phyloP scores from a whole-genome alignment of 2,888 invertebrate species.

The Apeira syringaria region DNA sequence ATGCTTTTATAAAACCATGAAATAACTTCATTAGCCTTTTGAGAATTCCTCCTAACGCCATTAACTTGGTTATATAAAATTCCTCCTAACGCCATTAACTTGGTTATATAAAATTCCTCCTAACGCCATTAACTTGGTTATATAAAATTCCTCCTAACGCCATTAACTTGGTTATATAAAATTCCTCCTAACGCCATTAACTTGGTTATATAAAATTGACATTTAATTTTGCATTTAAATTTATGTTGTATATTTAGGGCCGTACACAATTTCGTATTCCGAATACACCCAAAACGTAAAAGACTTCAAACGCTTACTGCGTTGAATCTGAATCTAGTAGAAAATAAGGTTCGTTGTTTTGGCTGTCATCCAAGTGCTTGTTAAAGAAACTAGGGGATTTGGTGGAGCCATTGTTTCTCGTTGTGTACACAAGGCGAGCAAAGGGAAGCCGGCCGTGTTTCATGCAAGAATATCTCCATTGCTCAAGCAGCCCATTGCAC shows the following conservation, averaged over 20 bases:
- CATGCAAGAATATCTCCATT: slow-evolving; percentile 28
- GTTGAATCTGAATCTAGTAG: slow-evolving; percentile 41
- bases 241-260: background rate
- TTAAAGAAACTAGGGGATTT: slow-evolving; percentile 72
- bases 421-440: slow-evolving; percentile 47
- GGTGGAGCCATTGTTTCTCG: slow-evolving; percentile 63
- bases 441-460: slow-evolving; percentile 26
- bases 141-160: no score
- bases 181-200: no score
- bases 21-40: no score
- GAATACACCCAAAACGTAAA: slow-evolving; percentile 2
- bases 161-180: no score
- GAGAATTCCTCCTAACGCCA: no score
- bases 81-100: no score
- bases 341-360: slow-evolving; percentile 63
- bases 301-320: slow-evolving; percentile 17
- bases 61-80: no score
- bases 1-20: no score
- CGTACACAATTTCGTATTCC: background rate
- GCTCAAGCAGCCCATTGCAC: slow-evolving; percentile 27
- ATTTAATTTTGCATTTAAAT: no score
- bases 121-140: no score
- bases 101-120: no score
- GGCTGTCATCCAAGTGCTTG: slow-evolving; percentile 75
- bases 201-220: no score